A percentile compares a stretch with the other conserved stretches of the same genome.
These are phyloP conservation scores for Oryzias celebensis DNA, from an alignment of 2,113 vertebrate genomes.

Conservation along the genomic window DNA sequence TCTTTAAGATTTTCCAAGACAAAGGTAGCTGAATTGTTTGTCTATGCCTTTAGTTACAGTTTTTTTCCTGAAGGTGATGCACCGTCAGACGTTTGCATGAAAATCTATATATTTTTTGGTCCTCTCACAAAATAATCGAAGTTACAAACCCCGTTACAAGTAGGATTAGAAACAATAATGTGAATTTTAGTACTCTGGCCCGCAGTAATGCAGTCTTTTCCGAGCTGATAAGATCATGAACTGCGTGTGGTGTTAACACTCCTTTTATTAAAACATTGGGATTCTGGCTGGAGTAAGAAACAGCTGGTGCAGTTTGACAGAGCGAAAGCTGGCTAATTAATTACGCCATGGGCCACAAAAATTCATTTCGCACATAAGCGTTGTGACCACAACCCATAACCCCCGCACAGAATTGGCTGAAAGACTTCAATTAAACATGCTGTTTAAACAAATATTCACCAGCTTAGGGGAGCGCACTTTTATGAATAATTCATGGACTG, in stretches of 20 bases:
- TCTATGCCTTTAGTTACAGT: too few species aligned
- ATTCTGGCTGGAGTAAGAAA: slow-evolving; percentile 40
- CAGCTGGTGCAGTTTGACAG: slow-evolving; percentile 47
- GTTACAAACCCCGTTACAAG: not conserved
- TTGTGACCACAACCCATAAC: slow-evolving; percentile 72
- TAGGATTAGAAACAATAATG: not conserved
- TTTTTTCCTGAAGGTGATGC: too few species aligned
- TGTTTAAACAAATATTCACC: slow-evolving; percentile 77
- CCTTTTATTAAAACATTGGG: slow-evolving; percentile 61
- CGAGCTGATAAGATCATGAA: slow-evolving; percentile 27
- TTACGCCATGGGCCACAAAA: slow-evolving; percentile 72
- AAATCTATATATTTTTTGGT: too few species aligned
- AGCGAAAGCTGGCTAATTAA: slow-evolving; percentile 68
- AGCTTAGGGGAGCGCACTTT: slow-evolving; percentile 55
- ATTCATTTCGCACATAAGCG: slow-evolving; percentile 66
- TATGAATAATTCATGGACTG: slow-evolving; percentile 66
- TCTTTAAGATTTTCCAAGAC: too few species aligned
- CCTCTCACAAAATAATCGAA: not conserved
- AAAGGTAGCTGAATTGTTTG: too few species aligned
- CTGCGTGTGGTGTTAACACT: slow-evolving; percentile 21
- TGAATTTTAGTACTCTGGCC: not conserved
- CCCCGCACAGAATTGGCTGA: slow-evolving; percentile 62
- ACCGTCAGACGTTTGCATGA: too few species aligned
- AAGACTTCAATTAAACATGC: slow-evolving; percentile 78
- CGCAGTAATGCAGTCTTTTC: slow-evolving; percentile 3